Evolutionary conservation across 1,140 invertebrate genomes (phyloP), one percentile per base, ranked within the genome.

Genomic region (Listronotus bonariensis): DNA sequence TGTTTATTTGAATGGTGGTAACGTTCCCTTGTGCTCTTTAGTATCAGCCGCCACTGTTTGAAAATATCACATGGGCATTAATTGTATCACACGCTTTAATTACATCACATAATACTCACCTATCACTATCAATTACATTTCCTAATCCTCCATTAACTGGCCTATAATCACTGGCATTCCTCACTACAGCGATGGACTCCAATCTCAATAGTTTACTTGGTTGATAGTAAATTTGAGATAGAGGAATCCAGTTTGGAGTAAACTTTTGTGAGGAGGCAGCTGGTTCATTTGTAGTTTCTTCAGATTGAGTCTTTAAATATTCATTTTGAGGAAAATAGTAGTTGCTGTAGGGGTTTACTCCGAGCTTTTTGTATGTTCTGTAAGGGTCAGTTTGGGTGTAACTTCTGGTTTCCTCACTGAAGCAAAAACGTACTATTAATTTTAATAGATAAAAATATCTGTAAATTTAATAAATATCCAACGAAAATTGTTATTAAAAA

Each of bases 61-160:
- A n/a, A n/a, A n/a, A n/a, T n/a, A n/a, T n/a, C n/a, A n/a, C n/a
- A n/a, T n/a, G n/a, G n/a, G n/a, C n/a, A n/a, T n/a, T n/a, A n/a
- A n/a, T n/a, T 32, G 14, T 32, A 36, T 15, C 52, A 40, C 20
- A 54, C 15, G 11, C 20, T 38, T 34, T 48, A n/a, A 48, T n/a
- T 11, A 49, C 9, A 43, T 38, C 0, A 40, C 17, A 45, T 26
- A 6, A 6, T 9, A 63, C 20, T 71, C 54, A 78, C 76, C 76
- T 75, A 52, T 78, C 76, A 58, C 73, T 76, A 49, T 75, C 74
- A 12, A 77, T 71, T 20, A 76, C 68, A 59, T 77, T 78, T 42
- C 68, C 70, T 26, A 70, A 53, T 38, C 65, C 62, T 42, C 58
- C 62, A 8, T 17, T 52, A n/a, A n/a, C n/a, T 14, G 63, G 12